Evolutionary conservation across 1,140 invertebrate genomes (phyloP).

Genomic region (Venustaconcha ellipsiformis): DNA sequence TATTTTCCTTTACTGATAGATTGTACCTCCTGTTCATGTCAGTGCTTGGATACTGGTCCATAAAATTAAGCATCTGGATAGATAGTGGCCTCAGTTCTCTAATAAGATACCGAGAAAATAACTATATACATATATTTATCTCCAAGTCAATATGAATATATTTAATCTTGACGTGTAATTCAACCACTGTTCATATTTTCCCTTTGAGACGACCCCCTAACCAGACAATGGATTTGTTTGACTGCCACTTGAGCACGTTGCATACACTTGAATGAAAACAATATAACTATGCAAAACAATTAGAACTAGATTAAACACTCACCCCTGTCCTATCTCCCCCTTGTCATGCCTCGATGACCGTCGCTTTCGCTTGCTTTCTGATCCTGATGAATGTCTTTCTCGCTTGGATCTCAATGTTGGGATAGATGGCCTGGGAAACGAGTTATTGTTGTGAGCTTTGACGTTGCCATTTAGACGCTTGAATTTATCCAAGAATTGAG

Average conservation of each 20-base stretch:
- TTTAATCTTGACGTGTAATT: too few species aligned
- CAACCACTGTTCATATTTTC: too few species aligned
- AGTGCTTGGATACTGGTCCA: too few species aligned
- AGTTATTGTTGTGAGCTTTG: conserved; percentile 34
- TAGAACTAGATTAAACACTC: neutral
- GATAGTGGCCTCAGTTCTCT: too few species aligned
- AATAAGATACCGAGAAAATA: too few species aligned
- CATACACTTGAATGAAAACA: conserved; percentile 7
- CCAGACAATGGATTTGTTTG: too few species aligned
- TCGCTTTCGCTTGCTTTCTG: conserved; percentile 20
- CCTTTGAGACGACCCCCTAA: too few species aligned
- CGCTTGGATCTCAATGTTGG: conserved; percentile 27
- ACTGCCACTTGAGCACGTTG: conserved; percentile 5
- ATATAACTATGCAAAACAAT: neutral
- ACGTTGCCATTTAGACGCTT: conserved; percentile 20
- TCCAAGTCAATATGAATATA: too few species aligned
- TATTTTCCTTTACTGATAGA: too few species aligned
- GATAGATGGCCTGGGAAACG: conserved; percentile 30
- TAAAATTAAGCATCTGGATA: too few species aligned
- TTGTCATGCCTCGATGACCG: conserved; percentile 30
- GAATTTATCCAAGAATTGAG: conserved; percentile 27
- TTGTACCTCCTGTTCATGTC: too few species aligned
- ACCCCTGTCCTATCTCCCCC: conserved; percentile 17
- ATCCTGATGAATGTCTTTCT: conserved; percentile 20
- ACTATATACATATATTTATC: too few species aligned